A percentile compares a stretch with the other conserved stretches of the same genome.
Conservation (phyloP, 2,888 invertebrate species). For the Apodemia mormo region DNA sequence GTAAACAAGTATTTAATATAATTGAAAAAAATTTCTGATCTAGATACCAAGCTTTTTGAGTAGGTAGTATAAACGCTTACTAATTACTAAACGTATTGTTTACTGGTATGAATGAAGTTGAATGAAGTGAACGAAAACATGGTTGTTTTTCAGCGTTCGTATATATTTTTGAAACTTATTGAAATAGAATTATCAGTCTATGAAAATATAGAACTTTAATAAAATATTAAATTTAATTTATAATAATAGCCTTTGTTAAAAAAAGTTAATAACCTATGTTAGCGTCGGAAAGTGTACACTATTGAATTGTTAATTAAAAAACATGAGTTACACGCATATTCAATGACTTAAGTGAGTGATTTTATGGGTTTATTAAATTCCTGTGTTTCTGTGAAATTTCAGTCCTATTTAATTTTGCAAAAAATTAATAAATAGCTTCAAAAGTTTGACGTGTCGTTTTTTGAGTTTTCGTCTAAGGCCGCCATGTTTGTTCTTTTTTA, state of each 20-base stretch:
- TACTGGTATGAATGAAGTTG: conserved; percentile 44
- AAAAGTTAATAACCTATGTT: conserved; percentile 63
- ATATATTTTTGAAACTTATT: conserved; percentile 57
- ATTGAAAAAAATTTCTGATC: neutral
- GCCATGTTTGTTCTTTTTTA: conserved; percentile 79
- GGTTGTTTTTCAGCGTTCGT: conserved; percentile 80
- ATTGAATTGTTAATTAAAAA: conserved; percentile 62
- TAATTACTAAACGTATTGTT: conserved; percentile 28
- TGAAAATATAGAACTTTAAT: conserved; percentile 42
- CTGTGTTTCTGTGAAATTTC: conserved; percentile 29
- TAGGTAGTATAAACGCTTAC: neutral
- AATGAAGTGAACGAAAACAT: conserved; percentile 72
- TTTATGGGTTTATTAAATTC: conserved; percentile 34
- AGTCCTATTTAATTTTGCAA: conserved; percentile 25
- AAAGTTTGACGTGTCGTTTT: conserved; percentile 75
- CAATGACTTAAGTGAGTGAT: conserved; percentile 72
- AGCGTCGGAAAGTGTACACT: conserved; percentile 64
- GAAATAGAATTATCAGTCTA: conserved; percentile 48
- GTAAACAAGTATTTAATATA: too few relatives aligned
- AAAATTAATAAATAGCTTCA: conserved; percentile 49
- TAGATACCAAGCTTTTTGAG: neutral
- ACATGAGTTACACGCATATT: conserved; percentile 63
- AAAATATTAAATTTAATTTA: conserved; percentile 39
- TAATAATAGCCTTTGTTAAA: conserved; percentile 48
- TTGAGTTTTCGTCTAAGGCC: conserved; percentile 68